Evolutionary conservation across 2,888 invertebrate genomes (phyloP), one percentile per base, ranked within the genome.

Genomic region (Eupithecia insigniata): DNA sequence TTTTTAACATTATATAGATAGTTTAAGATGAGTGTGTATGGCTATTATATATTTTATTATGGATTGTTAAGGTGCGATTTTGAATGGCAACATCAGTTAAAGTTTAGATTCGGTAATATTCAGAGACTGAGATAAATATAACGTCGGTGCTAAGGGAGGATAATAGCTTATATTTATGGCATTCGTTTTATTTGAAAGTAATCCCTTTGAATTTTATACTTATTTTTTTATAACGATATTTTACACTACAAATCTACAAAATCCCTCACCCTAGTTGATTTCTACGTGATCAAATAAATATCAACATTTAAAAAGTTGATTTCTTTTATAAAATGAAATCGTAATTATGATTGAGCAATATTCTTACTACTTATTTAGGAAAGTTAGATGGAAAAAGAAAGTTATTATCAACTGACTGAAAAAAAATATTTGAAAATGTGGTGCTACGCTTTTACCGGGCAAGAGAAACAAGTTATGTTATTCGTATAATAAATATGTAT

Each of bases 71-170:
- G 72, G 66, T 76, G 74, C 61, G 77, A 70, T 76, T 73, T 73
- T 64, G 69, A 75, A 73, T 74, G 65, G 78, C 75, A 77, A 76
- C 74, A 76, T 74, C 71, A 39, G 64, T 58, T 36, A 71, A 55
- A 28, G 61, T 65, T 66, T 58, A n/a, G 12, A 61, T 65, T 51
- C 28, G 39, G 28, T 32, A 39, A 61, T 66, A 66, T 65, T 58
- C 65, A 55, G 51, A 87, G 89, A 87, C 88, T 87, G 87, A 88
- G 78, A 78, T 77, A 71, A 67, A 30, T 22, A 68, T 22, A 30
- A 39, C 65, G 51, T 78, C 75, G 87, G 86, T 87, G 86, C 86
- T 87, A 84, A 76, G 71, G 67, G 68, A 78, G 73, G 71, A 73
- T 77, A 76, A 74, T 79, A 76, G 78, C 83, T 82, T 83, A 80